Conservation (phyloP, 2,888 invertebrate species). For the Eulithis testata region DNA sequence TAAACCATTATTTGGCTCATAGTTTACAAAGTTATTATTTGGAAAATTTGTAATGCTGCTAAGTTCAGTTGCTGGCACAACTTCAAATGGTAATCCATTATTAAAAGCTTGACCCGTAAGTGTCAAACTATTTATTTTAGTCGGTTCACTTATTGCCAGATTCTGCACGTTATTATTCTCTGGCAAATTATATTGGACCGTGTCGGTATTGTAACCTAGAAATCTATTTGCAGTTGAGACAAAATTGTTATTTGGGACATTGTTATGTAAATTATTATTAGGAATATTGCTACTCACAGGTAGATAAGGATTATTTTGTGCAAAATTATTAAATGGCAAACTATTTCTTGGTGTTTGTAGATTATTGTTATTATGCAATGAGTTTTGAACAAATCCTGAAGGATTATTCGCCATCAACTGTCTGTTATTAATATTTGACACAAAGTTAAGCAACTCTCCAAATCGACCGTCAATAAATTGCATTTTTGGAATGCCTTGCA, state of each 20-base stretch:
- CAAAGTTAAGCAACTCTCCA: slow-evolving; percentile 20
- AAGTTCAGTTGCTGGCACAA: slow-evolving; percentile 14
- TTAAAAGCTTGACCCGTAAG: slow-evolving; percentile 21
- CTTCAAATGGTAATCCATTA: slow-evolving; percentile 27
- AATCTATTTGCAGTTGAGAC: slow-evolving; percentile 3
- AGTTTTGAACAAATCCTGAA: slow-evolving; percentile 18
- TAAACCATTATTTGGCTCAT: slow-evolving; percentile 13
- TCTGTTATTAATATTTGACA: slow-evolving; percentile 27
- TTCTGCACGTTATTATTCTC: slow-evolving; percentile 8
- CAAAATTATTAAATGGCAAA: slow-evolving; percentile 9
- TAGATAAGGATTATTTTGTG: slow-evolving; percentile 9
- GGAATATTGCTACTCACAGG: slow-evolving; percentile 5
- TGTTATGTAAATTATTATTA: slow-evolving; percentile 12
- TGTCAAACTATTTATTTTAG: slow-evolving; percentile 23
- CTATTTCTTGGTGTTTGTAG: slow-evolving; percentile 14
- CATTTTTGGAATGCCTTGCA: slow-evolving; percentile 14
- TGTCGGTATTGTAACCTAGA: not conserved
- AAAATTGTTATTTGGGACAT: slow-evolving; percentile 12
- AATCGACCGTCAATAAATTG: slow-evolving; percentile 17
- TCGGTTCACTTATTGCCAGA: not conserved
- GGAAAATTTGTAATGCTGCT: not conserved
- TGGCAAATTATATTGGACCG: slow-evolving; percentile 3
- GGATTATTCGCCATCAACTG: slow-evolving; percentile 29
- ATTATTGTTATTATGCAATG: not conserved
- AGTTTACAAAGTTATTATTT: slow-evolving; percentile 17